Evolutionary conservation across 2,888 invertebrate genomes (phyloP), one percentile per base, ranked within the genome.

Genomic region (Macrophya annulata): DNA sequence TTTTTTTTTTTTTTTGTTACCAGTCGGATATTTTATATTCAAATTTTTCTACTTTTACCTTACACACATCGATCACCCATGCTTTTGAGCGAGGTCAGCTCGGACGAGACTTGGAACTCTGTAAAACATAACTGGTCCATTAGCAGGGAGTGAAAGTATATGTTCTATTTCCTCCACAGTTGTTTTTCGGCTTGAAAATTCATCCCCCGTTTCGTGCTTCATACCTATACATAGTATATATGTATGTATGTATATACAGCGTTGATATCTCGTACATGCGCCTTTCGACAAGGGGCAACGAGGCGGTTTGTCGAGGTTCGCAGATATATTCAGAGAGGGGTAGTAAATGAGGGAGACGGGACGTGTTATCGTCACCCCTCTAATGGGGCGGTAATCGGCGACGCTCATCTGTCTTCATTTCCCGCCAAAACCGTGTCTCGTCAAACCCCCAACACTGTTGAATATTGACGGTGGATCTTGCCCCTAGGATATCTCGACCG

Each of bases 341-440:
- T 55, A 71, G 85, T 55, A 71, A 45, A 83, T 86, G 62, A 71
- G 86, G 65, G 84, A 84, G 68, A 51, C 85, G 59, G 21, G 84
- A 86, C 85, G 85, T 86, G 87, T 88, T 87, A 86, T 86, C 87
- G 86, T 85, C 88, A 86, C 86, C 87, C 86, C 87, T 88, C 87
- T 89, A 89, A 89, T 89, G 87, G 88, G 87, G 86, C 84, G 85
- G 87, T 90, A 90, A 90, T 90, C 89, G 88, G 77, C 76, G 77
- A 79, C 84, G 87, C 88, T 87, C 89, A 89, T 91, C 89, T 86
- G 88, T 91, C 90, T 91, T 91, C 90, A 89, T 91, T 91, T 90
- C 86, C 89, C 87, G 85, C 87, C 87, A 86, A 87, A 90, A 86
- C 86, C 86, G 86, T 86, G 86, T 65, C 85, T 68, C 65, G 79